Conservation (phyloP, 2,797 vertebrate species). For the Schizopygopsis malacanthus region DNA sequence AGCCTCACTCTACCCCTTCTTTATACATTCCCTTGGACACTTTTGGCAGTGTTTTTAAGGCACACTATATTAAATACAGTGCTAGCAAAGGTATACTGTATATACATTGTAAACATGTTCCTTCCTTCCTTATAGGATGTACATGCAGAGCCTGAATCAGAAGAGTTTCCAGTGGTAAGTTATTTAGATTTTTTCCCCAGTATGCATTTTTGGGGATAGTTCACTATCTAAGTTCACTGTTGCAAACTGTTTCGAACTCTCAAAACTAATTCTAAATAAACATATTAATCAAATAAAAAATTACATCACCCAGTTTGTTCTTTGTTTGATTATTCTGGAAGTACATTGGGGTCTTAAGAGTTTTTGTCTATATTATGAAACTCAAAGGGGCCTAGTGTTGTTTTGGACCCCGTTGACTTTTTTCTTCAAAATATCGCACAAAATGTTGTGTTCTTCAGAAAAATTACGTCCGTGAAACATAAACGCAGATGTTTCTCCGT, state of each 20-base stretch:
- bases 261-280: too few relatives aligned
- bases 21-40: background rate
- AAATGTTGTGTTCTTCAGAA: background rate
- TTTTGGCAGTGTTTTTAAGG: background rate
- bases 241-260: too few relatives aligned
- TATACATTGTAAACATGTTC: background rate
- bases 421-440: background rate
- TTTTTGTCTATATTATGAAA: background rate
- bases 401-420: background rate
- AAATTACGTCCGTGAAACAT: background rate
- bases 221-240: background rate
- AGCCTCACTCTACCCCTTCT: background rate
- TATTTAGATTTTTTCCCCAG: background rate
- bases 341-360: background rate
- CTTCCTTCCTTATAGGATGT: conserved; percentile 53
- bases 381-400: background rate
- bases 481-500: background rate
- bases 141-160: conserved; percentile 44
- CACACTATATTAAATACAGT: background rate
- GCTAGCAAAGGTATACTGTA: background rate
- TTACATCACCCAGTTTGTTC: too few relatives aligned
- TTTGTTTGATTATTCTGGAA: too few relatives aligned
- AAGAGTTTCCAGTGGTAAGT: conserved; percentile 59
- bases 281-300: too few relatives aligned
- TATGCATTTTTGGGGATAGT: background rate